A percentile compares a stretch with the other conserved stretches of the same genome.
phyloP scores from a whole-genome alignment of 1,140 invertebrate genomes.

The Eciton burchellii region DNA sequence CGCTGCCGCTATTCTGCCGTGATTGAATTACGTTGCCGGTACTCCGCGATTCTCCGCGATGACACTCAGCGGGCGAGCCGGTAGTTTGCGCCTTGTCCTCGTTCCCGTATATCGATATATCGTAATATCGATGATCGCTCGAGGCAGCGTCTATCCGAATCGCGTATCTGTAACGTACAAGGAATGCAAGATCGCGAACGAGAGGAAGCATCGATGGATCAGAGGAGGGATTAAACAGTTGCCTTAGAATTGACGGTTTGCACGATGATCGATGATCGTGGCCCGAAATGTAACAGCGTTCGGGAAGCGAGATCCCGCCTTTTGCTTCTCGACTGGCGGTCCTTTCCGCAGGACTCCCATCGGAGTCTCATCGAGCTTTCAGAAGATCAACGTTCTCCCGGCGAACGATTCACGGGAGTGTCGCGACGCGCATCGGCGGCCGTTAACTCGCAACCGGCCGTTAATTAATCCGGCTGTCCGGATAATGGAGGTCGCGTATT shows the following conservation, averaged over 20 bases:
- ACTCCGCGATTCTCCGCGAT: not conserved
- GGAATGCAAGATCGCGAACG: too few species aligned
- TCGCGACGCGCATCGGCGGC: constrained; percentile 9
- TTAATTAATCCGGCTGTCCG: constrained; percentile 65
- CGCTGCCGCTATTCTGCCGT: not conserved
- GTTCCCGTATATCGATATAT: not conserved
- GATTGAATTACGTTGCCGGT: not conserved
- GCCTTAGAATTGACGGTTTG: too few species aligned
- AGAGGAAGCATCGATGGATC: too few species aligned
- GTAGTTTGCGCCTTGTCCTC: not conserved
- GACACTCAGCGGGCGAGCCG: not conserved
- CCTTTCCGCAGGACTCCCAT: too few species aligned
- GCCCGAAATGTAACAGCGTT: too few species aligned
- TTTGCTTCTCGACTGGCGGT: too few species aligned
- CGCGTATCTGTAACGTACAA: too few species aligned
- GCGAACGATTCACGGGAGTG: not conserved
- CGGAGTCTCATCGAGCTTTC: too few species aligned
- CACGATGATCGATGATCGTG: too few species aligned
- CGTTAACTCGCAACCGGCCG: constrained; percentile 39
- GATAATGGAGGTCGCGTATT: constrained; percentile 56
- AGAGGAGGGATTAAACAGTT: too few species aligned
- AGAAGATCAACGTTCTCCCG: not conserved
- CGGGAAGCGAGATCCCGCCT: too few species aligned
- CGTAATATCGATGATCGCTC: not conserved
- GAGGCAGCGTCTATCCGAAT: not conserved